Conservation (phyloP, 1,140 invertebrate species). For the Penaeus indicus region DNA sequence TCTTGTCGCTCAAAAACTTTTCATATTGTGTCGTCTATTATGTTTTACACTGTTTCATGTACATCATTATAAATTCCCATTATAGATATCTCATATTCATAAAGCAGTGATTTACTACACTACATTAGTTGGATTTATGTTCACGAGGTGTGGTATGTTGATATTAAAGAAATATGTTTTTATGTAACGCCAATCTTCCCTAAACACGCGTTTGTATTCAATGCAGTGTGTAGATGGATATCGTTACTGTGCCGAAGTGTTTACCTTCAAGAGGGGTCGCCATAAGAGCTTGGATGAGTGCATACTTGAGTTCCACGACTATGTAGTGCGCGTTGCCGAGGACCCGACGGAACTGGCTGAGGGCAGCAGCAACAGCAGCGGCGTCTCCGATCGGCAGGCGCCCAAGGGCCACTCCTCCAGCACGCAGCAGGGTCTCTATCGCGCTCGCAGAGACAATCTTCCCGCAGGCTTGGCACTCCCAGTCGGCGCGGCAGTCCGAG, state of each 20-base stretch:
- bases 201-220: no score
- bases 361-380: not conserved
- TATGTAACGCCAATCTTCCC: no score
- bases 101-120: no score
- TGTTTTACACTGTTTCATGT: no score
- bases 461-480: slow-evolving; percentile 45
- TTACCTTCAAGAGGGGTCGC: slow-evolving; percentile 18
- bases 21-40: no score
- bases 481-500: not conserved
- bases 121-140: no score
- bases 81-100: no score
- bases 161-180: no score
- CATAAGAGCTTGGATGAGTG: slow-evolving; percentile 44
- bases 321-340: slow-evolving; percentile 55
- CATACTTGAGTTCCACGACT: slow-evolving; percentile 32
- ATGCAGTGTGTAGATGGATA: no score
- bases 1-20: no score
- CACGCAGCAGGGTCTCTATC: slow-evolving; percentile 38
- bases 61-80: no score
- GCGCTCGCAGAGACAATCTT: not conserved
- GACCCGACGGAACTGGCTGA: not conserved
- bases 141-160: no score
- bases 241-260: not conserved
- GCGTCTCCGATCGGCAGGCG: not conserved
- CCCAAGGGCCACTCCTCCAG: not conserved